Conservation (phyloP, 37 sponge, comb jelly and placozoan genomes). For the Beroe forskalii region DNA sequence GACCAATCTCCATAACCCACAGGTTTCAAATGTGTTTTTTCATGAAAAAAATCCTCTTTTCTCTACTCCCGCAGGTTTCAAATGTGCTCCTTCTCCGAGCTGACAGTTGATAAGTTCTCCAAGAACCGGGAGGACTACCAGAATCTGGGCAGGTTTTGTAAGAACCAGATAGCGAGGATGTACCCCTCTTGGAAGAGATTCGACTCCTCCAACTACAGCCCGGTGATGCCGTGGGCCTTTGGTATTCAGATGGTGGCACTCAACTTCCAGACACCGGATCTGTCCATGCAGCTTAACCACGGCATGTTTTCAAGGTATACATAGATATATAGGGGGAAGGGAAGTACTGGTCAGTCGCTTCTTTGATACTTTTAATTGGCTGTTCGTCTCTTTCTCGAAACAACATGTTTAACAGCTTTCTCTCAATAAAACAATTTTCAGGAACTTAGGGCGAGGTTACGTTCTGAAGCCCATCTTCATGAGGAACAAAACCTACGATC, state of each 20-base stretch:
- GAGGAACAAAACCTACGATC: slow-evolving; percentile 30
- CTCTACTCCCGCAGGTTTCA: slow-evolving; percentile 9
- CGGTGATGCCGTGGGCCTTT: slow-evolving; percentile 19
- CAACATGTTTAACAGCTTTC: too few relatives aligned
- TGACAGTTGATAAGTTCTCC: slow-evolving; percentile 39
- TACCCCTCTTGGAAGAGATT: slow-evolving; percentile 59
- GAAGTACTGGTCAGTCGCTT: too few relatives aligned
- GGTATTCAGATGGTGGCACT: slow-evolving; percentile 62
- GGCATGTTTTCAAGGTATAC: slow-evolving; percentile 54
- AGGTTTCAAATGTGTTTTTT: too few relatives aligned
- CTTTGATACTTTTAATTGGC: too few relatives aligned
- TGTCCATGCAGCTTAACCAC: slow-evolving; percentile 64
- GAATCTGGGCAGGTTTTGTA: slow-evolving; percentile 1
- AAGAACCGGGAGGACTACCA: slow-evolving; percentile 39
- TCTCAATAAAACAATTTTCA: too few relatives aligned
- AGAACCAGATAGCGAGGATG: slow-evolving; percentile 7
- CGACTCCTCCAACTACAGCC: slow-evolving; percentile 61
- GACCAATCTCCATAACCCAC: too few relatives aligned
- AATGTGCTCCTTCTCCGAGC: slow-evolving; percentile 50
- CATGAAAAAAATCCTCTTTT: too few relatives aligned
- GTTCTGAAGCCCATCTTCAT: slow-evolving; percentile 39
- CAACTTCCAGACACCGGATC: slow-evolving; percentile 60
- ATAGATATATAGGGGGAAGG: too few relatives aligned
- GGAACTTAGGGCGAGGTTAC: slow-evolving; percentile 2
- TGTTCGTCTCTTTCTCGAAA: too few relatives aligned